These are phyloP conservation scores for Saturnia japonica DNA, from an alignment of 2,888 invertebrate species.

Conservation along the genomic window DNA sequence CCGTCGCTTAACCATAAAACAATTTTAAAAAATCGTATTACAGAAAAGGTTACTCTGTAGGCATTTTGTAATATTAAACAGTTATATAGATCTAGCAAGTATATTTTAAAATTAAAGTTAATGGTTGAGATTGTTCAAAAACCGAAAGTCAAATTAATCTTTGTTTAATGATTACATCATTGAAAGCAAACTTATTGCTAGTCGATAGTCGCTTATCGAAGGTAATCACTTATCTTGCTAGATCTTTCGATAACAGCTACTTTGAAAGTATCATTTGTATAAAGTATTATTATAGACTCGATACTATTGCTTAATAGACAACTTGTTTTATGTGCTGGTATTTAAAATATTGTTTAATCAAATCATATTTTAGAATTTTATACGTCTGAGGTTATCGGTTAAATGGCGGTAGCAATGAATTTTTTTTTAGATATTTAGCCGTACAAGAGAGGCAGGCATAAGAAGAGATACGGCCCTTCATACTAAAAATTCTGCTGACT, in stretches of 20 bases:
- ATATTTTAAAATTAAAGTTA: neutral
- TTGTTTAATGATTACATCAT: constrained; percentile 17
- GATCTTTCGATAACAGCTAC: constrained; percentile 14
- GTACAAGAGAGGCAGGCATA: no score
- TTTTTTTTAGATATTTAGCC: no score
- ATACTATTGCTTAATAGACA: neutral
- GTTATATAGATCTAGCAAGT: neutral
- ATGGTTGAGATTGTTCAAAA: neutral
- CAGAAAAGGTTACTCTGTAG: neutral
- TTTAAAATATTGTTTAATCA: neutral
- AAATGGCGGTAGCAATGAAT: no score
- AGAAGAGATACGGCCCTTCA: no score
- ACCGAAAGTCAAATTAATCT: neutral
- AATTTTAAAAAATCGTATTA: neutral
- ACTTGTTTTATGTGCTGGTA: constrained; percentile 10
- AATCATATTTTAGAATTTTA: no score
- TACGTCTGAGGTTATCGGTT: no score
- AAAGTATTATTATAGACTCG: neutral
- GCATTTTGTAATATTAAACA: neutral
- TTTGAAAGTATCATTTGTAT: constrained; percentile 18
- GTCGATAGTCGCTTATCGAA: constrained; percentile 19
- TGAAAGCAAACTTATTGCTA: constrained; percentile 21
- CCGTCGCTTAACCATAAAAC: no score
- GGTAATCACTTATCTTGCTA: constrained; percentile 18
- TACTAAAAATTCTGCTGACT: no score